phyloP scores from a whole-genome alignment of 2,888 invertebrate genomes.

The Campopleginae sp. region DNA sequence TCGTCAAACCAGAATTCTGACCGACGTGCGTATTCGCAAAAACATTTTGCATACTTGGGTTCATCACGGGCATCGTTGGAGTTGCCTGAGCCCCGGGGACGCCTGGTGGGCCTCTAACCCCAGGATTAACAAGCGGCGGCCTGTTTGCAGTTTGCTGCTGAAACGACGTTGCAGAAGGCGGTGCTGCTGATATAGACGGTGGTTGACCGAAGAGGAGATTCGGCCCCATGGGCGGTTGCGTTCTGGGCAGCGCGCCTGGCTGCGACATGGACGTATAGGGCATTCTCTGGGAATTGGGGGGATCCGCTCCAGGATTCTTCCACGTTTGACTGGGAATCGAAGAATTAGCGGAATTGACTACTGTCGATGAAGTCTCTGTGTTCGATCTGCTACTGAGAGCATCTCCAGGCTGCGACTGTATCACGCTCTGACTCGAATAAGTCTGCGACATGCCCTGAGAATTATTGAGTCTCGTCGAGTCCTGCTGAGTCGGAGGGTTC shows the following conservation, averaged over 20 bases:
- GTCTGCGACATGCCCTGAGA: slow-evolving; percentile 31
- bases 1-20: slow-evolving; percentile 21
- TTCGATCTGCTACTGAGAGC: not conserved
- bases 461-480: slow-evolving; percentile 44
- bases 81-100: slow-evolving; percentile 21
- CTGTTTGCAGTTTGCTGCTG: slow-evolving; percentile 38
- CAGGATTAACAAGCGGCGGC: slow-evolving; percentile 23
- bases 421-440: slow-evolving; percentile 25
- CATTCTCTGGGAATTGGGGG: slow-evolving; percentile 31
- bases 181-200: not conserved
- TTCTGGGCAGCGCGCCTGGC: slow-evolving; percentile 33
- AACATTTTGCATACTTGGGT: slow-evolving; percentile 53
- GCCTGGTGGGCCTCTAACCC: not conserved
- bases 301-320: slow-evolving; percentile 26
- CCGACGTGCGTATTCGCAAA: slow-evolving; percentile 26
- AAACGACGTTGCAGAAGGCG: slow-evolving; percentile 25
- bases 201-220: slow-evolving; percentile 13
- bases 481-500: slow-evolving; percentile 41
- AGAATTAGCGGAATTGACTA: slow-evolving; percentile 15
- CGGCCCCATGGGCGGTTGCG: slow-evolving; percentile 28
- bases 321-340: slow-evolving; percentile 26
- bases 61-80: slow-evolving; percentile 14
- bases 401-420: slow-evolving; percentile 25
- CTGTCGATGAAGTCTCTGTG: not conserved
- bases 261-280: slow-evolving; percentile 20